Conservation (phyloP, 2,888 invertebrate genomes). For the Lingula anatina region DNA sequence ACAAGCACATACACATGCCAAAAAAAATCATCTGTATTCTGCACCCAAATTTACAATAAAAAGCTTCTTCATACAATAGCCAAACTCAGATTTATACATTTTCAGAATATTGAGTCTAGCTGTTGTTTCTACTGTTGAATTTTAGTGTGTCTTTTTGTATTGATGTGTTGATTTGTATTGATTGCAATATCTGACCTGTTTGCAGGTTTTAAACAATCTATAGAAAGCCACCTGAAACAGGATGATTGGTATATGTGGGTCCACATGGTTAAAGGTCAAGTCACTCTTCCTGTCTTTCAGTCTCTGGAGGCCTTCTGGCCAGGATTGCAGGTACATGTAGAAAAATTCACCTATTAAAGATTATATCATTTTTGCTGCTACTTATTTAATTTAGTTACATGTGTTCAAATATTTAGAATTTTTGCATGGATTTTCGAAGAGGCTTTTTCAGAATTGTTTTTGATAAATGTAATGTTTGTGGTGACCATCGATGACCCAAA, state of each 20-base stretch:
- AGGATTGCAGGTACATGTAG: slow-evolving; percentile 67
- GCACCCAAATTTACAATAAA: no score
- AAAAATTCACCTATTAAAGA: neutral
- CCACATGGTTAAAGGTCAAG: slow-evolving; percentile 93
- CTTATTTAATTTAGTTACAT: neutral
- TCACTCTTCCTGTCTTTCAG: slow-evolving; percentile 96
- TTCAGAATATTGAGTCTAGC: neutral
- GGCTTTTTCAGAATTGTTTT: no score
- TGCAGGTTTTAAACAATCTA: slow-evolving; percentile 52
- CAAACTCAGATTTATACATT: no score
- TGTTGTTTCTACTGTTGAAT: neutral
- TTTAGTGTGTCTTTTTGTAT: slow-evolving; percentile 5
- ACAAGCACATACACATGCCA: no score
- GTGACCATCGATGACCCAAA: no score
- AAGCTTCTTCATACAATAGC: no score
- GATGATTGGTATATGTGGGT: slow-evolving; percentile 99
- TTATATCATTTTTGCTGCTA: neutral
- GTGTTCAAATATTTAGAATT: no score
- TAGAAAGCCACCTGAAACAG: slow-evolving; percentile 64
- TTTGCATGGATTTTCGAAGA: no score
- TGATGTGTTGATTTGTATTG: no score
- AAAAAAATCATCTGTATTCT: no score
- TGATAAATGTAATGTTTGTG: no score
- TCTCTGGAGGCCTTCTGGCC: slow-evolving; percentile 99
- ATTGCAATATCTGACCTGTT: no score